A percentile compares a stretch with the other conserved stretches of the same genome.
Conservation (phyloP, 2,797 vertebrate species). For the Mus spretus region DNA sequence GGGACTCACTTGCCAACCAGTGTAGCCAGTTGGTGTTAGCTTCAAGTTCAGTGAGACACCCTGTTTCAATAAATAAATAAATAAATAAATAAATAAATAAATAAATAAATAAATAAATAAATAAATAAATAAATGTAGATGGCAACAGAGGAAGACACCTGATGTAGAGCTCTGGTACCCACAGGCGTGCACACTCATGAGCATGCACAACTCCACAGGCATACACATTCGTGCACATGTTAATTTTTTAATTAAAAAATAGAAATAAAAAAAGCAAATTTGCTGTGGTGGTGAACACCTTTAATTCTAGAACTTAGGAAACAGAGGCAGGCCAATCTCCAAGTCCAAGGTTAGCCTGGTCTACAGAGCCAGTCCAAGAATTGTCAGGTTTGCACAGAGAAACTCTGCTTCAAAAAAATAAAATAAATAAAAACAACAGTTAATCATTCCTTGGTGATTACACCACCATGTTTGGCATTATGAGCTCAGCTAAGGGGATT, state of each 20-base stretch:
- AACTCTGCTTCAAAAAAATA: background rate
- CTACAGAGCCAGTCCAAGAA: background rate
- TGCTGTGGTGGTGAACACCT: background rate
- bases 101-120: too few species aligned
- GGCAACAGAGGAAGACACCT: background rate
- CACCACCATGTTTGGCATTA: background rate
- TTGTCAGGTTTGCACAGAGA: background rate
- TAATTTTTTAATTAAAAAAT: background rate
- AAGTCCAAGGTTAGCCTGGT: background rate
- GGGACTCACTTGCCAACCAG: background rate
- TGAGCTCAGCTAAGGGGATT: background rate
- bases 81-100: too few species aligned
- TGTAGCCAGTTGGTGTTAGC: background rate
- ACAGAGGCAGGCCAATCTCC: background rate
- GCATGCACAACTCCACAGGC: background rate
- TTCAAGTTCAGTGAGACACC: background rate
- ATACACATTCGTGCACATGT: background rate
- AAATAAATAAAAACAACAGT: background rate
- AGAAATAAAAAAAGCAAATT: background rate
- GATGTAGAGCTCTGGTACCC: background rate
- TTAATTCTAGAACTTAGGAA: background rate
- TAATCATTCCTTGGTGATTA: background rate
- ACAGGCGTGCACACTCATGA: background rate
- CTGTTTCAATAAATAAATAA: background rate
- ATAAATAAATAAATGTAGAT: background rate